Percentiles rank a stretch among this genome's conserved stretches.
Conservation (phyloP, 2,888 invertebrate species). For the Petrophora chlorosata region DNA sequence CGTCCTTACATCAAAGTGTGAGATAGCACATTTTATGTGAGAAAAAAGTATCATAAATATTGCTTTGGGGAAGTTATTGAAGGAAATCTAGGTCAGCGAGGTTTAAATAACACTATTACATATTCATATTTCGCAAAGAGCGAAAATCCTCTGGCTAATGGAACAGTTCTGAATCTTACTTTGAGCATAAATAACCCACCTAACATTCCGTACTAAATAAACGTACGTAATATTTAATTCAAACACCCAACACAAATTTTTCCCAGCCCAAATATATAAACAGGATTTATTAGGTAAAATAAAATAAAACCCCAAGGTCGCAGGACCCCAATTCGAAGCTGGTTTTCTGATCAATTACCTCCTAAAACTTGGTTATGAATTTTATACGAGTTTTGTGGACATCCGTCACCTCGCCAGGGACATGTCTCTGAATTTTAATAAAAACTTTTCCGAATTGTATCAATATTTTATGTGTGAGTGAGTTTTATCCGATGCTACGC, state of each 20-base stretch:
- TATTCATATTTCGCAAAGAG: no score
- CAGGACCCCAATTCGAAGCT: conserved; percentile 18
- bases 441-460: conserved; percentile 36
- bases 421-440: conserved; percentile 37
- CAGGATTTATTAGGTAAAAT: conserved; percentile 10
- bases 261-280: no score
- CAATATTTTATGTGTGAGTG: conserved; percentile 36
- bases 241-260: no score
- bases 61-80: background rate
- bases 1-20: conserved; percentile 14
- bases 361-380: conserved; percentile 36
- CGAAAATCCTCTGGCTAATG: no score
- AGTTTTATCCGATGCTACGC: conserved; percentile 22
- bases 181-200: no score
- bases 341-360: conserved; percentile 44
- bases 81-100: background rate
- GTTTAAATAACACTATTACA: no score
- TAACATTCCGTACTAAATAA: no score
- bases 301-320: conserved; percentile 22
- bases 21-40: conserved; percentile 4
- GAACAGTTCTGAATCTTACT: no score
- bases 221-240: no score
- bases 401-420: conserved; percentile 36
- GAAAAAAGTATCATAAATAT: conserved; percentile 7
- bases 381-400: conserved; percentile 31